phyloP scores from a whole-genome alignment of 2,888 invertebrate species.

The Mystacides longicornis region DNA sequence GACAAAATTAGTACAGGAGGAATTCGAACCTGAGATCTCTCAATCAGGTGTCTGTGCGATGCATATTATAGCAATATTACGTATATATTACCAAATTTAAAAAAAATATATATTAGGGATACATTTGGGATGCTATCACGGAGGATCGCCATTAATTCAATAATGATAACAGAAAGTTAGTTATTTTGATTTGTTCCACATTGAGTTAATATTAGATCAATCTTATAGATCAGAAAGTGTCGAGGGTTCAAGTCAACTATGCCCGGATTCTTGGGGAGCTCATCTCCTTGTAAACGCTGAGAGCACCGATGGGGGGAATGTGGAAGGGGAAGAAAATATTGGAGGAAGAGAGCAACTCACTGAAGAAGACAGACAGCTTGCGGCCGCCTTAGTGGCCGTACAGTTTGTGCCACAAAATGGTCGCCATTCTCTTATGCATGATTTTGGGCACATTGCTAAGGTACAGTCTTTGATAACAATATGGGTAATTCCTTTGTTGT shows the following conservation, averaged over 20 bases:
- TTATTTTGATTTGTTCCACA: not conserved
- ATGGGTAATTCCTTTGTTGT: not conserved
- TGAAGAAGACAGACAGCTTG: constrained; percentile 53
- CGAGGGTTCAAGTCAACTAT: constrained; percentile 30
- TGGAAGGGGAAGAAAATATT: constrained; percentile 23
- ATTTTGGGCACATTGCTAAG: constrained; percentile 20
- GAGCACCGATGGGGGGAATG: constrained; percentile 32
- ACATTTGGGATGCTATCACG: too few species aligned
- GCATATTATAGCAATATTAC: too few species aligned
- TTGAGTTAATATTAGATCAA: not conserved
- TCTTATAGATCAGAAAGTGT: constrained; percentile 33
- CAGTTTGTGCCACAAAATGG: constrained; percentile 55
- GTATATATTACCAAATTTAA: too few species aligned
- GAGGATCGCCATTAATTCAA: too few species aligned
- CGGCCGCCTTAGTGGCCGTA: constrained; percentile 54
- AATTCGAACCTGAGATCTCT: too few species aligned
- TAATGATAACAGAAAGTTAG: too few species aligned
- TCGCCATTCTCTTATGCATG: constrained; percentile 43
- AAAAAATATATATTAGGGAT: too few species aligned
- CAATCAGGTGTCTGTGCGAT: too few species aligned
- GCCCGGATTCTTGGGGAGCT: constrained; percentile 35
- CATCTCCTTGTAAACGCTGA: constrained; percentile 37
- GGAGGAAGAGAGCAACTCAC: constrained; percentile 34
- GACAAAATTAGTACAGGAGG: too few species aligned
- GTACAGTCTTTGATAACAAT: constrained; percentile 5